Evolutionary conservation across 1,140 invertebrate genomes (phyloP).

Genomic region (Berghia stephanieae): DNA sequence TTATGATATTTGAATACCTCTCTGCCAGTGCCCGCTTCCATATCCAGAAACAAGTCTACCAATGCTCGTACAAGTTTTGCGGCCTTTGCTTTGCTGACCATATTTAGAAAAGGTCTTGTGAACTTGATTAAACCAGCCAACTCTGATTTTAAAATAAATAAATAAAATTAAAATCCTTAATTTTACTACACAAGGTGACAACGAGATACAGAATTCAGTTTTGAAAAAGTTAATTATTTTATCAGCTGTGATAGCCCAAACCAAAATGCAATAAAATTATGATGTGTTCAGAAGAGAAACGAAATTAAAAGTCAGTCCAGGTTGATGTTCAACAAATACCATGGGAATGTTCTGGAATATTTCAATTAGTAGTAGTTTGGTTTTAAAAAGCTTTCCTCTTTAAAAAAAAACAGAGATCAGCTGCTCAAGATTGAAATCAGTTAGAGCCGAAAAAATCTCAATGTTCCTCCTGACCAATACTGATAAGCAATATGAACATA

Average conservation of each 20-base stretch:
- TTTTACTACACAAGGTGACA: background rate
- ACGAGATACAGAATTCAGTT: background rate
- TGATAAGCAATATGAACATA: too few species aligned
- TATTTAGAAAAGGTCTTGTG: conserved; percentile 88
- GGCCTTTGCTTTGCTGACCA: conserved; percentile 98
- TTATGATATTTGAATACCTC: too few species aligned
- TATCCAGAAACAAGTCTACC: conserved; percentile 96
- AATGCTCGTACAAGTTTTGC: conserved; percentile 95
- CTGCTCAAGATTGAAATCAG: too few species aligned
- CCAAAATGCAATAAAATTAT: background rate
- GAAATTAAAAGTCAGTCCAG: background rate
- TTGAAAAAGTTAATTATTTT: background rate
- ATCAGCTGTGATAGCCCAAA: background rate
- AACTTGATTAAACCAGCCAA: conserved; percentile 92
- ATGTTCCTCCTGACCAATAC: too few species aligned
- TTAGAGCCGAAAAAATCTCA: too few species aligned
- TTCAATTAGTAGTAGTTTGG: too few species aligned
- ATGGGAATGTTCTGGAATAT: too few species aligned
- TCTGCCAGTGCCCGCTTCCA: conserved; percentile 92
- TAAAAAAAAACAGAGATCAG: too few species aligned
- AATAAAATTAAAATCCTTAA: conserved; percentile 36
- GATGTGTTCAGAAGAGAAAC: background rate
- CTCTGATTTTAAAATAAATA: conserved; percentile 74
- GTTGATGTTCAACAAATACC: background rate
- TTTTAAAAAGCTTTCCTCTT: too few species aligned